phyloP scores from a whole-genome alignment of 2,797 vertebrate genomes.

The Coregonus sp. region DNA sequence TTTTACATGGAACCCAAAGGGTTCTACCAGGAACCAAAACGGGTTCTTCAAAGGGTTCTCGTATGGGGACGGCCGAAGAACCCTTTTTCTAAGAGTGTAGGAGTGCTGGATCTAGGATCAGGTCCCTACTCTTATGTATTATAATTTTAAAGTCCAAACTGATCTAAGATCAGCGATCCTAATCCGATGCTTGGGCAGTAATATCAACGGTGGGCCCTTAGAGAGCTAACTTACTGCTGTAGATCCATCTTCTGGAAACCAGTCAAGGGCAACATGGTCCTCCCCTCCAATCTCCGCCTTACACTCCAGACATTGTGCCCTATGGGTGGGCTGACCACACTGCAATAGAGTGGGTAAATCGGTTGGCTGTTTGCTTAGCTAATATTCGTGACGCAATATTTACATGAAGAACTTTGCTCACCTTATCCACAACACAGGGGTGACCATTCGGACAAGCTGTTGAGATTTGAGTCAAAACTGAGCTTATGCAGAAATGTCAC shows the following conservation, averaged over 20 bases:
- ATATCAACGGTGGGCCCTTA: not conserved
- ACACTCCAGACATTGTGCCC: conserved; percentile 80
- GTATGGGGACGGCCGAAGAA: too few species aligned
- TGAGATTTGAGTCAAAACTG: not conserved
- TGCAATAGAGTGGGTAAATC: conserved; percentile 45
- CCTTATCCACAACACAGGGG: conserved; percentile 87
- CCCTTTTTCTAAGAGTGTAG: too few species aligned
- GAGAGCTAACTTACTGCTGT: not conserved
- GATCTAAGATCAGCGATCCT: not conserved
- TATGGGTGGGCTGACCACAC: conserved; percentile 85
- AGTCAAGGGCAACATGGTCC: conserved; percentile 7
- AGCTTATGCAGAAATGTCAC: too few species aligned
- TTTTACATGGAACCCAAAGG: too few species aligned
- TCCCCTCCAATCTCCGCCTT: conserved; percentile 68
- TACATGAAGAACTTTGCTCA: conserved; percentile 56
- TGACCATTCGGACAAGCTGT: conserved; percentile 89
- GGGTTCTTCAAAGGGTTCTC: too few species aligned
- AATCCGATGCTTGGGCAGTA: not conserved
- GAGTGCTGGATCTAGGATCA: too few species aligned
- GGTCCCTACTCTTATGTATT: too few species aligned
- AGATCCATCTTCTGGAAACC: conserved; percentile 35
- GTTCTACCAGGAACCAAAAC: too few species aligned
- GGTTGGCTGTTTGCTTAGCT: not conserved
- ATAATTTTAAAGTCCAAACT: too few species aligned
- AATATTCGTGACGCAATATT: not conserved